Conservation (phyloP, 2,888 invertebrate species). For the Drosophila austrosaltans region DNA sequence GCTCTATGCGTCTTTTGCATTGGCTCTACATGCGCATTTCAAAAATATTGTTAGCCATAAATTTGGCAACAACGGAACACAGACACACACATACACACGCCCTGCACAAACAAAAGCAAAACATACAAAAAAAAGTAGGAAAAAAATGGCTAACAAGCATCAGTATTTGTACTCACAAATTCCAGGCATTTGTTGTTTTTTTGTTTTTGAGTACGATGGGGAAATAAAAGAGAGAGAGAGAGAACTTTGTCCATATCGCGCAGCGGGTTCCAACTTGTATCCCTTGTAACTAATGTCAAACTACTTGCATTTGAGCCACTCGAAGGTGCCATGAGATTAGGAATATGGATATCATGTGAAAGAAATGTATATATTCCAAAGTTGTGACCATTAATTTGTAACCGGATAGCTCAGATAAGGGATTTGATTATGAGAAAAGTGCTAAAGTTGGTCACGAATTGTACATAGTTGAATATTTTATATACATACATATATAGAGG, state of each 20-base stretch:
- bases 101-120: slow-evolving; percentile 10
- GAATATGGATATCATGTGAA: not conserved
- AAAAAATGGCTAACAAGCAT: slow-evolving; percentile 26
- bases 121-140: not conserved
- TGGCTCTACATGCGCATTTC: slow-evolving; percentile 38
- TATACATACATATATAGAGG: too few species aligned
- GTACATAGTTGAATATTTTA: too few species aligned
- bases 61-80: slow-evolving; percentile 59
- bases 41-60: slow-evolving; percentile 73
- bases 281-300: slow-evolving; percentile 29
- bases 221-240: not conserved
- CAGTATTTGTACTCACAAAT: slow-evolving; percentile 58
- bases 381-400: not conserved
- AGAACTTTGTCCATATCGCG: slow-evolving; percentile 43
- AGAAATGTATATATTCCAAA: not conserved
- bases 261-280: slow-evolving; percentile 4
- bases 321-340: not conserved
- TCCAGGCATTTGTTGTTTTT: slow-evolving; percentile 54
- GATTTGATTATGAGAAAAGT: too few species aligned
- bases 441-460: too few species aligned
- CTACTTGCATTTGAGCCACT: slow-evolving; percentile 5
- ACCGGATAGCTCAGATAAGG: too few species aligned
- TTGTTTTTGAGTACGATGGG: not conserved
- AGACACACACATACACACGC: slow-evolving; percentile 19
- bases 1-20: slow-evolving; percentile 47